Evolutionary conservation across 2,797 vertebrate species (phyloP), one percentile per base, ranked within the genome.

Genomic region (Erithacus rubecula): DNA sequence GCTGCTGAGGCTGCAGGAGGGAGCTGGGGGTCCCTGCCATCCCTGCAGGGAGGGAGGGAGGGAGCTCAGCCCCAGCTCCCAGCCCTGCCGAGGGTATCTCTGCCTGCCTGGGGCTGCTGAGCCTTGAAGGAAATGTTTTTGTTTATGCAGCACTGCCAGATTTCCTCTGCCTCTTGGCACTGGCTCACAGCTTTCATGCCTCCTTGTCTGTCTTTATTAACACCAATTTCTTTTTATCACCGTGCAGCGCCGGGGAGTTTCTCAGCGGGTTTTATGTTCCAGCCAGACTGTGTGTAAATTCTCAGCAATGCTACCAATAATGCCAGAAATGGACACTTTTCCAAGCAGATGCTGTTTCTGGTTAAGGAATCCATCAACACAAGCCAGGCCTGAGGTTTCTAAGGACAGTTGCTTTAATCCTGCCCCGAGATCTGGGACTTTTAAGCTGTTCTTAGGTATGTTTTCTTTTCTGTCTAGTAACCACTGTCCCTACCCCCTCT

Each of bases 71-170:
- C 44, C 22, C 1, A 46, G 63, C 1, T 51, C 43, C 30, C 21
- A 47, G 16, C 19, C 4, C 46, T 29, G 67, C 92, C 4, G 55
- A 72, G 94, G 96, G 85, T 21, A 75, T 91, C 91, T 2, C 94
- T 82, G 32, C 62, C 78, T 87, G 82, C 90, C 84, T 8, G 36
- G 78, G 89, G 94, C 94, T 94, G 64, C 43, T 1, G 80, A 74
- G 94, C 90, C 95, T 90, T 78, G 75, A 84, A 97, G 97, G 96
- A 97, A 98, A 97, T 96, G 96, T 94, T 97, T 97, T 95, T 97
- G 94, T 97, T 97, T 97, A 89, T 86, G 91, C 67, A 97, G 95
- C 4, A 3, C 93, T 94, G 94, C 93, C 96, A 97, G 97, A 97
- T 96, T 97, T 98, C 97, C 97, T 96, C 76, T 64, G 94, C 91